Conservation (phyloP, 1,140 invertebrate genomes). For the Rhizoglyphus robini region DNA sequence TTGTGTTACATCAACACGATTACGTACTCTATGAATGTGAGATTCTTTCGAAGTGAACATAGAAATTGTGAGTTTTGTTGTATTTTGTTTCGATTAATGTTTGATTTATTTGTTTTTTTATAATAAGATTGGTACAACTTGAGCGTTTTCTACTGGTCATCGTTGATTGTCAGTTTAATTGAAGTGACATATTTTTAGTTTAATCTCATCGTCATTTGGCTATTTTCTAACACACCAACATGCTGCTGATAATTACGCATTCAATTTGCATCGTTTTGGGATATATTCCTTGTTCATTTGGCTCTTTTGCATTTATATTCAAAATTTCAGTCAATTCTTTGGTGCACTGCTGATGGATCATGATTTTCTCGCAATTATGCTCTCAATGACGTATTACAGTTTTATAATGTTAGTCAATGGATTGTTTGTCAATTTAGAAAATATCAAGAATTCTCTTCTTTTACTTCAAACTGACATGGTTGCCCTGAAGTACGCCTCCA, state of each 20-base stretch:
- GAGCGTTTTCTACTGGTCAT: background rate
- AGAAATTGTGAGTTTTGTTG: background rate
- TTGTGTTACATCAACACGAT: too few species aligned
- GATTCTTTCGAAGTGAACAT: conserved; percentile 12
- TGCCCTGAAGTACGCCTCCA: background rate
- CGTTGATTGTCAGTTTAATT: background rate
- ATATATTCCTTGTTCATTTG: background rate
- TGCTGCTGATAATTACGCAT: background rate
- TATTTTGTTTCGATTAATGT: too few species aligned
- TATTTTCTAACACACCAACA: conserved; percentile 1
- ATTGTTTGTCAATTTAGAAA: background rate
- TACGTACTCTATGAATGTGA: too few species aligned
- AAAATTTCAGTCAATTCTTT: background rate
- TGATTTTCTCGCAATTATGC: background rate
- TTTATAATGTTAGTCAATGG: background rate
- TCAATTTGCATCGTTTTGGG: conserved; percentile 5
- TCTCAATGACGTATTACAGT: background rate
- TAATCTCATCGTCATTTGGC: background rate
- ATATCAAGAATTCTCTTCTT: background rate
- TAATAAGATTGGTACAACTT: background rate
- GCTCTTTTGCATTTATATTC: background rate
- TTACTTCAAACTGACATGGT: background rate
- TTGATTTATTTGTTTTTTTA: background rate
- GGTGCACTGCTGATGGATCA: background rate
- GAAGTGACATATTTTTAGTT: background rate